A percentile compares a stretch with the other conserved stretches of the same genome.
These are phyloP conservation scores for Pithys albifrons DNA, from an alignment of 2,113 vertebrate genomes.

Conservation along the genomic window DNA sequence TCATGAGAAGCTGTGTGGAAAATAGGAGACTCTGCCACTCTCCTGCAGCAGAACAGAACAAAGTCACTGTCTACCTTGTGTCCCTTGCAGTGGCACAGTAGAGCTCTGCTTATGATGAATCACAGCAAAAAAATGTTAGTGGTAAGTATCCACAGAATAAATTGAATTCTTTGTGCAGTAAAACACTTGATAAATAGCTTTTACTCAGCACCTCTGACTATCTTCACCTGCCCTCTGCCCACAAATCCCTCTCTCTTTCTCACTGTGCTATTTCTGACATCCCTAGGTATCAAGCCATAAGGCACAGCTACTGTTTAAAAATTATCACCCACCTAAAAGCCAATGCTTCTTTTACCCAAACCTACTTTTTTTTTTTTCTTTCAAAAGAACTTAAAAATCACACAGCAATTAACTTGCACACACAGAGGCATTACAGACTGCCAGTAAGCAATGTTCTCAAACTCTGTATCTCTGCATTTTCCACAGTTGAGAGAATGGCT, in stretches of 20 bases:
- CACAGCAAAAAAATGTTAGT: background rate
- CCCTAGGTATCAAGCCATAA: background rate
- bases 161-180: background rate
- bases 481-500: background rate
- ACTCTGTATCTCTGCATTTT: background rate
- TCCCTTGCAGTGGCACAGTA: background rate
- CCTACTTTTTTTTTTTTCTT: background rate
- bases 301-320: background rate
- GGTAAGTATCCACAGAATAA: background rate
- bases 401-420: background rate
- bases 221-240: background rate
- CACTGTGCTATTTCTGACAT: background rate
- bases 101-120: background rate
- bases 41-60: background rate
- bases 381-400: background rate
- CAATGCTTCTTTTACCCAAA: background rate
- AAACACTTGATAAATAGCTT: constrained; percentile 18
- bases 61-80: background rate
- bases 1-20: background rate
- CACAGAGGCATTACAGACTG: background rate
- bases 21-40: background rate
- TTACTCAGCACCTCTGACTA: background rate
- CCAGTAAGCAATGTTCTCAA: background rate
- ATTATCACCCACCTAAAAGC: background rate
- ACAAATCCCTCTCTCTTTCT: background rate